phyloP scores from a whole-genome alignment of 1,140 invertebrate genomes.

The Probaryconus sp. region DNA sequence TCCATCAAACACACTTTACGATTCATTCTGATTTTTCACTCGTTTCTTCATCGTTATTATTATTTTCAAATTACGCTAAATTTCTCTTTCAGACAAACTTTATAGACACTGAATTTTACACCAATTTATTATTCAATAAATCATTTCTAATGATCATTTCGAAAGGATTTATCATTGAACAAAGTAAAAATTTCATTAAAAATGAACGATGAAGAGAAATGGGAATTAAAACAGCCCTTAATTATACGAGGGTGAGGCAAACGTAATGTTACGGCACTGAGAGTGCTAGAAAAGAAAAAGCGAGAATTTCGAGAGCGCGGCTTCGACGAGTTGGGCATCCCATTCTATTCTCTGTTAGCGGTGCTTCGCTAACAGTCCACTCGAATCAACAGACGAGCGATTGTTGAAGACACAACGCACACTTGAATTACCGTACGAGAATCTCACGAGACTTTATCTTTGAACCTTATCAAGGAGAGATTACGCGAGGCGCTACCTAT shows the following conservation, averaged over 20 bases:
- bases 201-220: too few species aligned
- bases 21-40: too few species aligned
- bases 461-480: constrained; percentile 39
- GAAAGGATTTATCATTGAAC: too few species aligned
- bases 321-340: background rate
- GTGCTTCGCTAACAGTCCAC: constrained; percentile 23
- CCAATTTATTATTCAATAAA: too few species aligned
- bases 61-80: too few species aligned
- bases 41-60: too few species aligned
- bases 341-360: constrained; percentile 18
- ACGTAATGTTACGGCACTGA: background rate
- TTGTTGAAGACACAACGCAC: constrained; percentile 32
- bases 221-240: too few species aligned
- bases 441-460: constrained; percentile 51
- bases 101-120: too few species aligned
- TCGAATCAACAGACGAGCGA: constrained; percentile 25
- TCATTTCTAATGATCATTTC: too few species aligned
- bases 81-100: too few species aligned
- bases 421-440: constrained; percentile 26
- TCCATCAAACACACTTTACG: constrained; percentile 16
- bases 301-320: constrained; percentile 6
- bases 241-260: too few species aligned
- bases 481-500: constrained; percentile 41
- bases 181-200: too few species aligned
- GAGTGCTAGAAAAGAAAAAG: constrained; percentile 6